phyloP scores from a whole-genome alignment of 1,140 invertebrate genomes.

The Solenopsis invicta region DNA sequence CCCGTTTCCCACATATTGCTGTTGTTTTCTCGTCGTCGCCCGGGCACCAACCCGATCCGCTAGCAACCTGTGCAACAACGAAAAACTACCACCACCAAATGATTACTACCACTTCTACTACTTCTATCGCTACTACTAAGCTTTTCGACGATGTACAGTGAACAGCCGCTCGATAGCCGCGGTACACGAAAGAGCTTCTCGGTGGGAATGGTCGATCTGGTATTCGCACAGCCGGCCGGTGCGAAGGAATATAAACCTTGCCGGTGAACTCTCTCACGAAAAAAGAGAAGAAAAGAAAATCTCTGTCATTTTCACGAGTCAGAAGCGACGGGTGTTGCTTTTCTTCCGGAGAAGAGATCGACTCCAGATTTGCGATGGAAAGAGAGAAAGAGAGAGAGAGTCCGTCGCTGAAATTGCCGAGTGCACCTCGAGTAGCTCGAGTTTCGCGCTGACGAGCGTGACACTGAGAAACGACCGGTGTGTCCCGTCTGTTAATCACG shows the following conservation, averaged over 20 bases:
- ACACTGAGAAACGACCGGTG: neutral
- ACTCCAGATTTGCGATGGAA: neutral
- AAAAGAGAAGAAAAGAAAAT: neutral
- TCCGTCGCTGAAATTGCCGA: neutral
- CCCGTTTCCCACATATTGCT: conserved; percentile 32
- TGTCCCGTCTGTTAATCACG: neutral
- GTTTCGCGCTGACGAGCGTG: neutral
- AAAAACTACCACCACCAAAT: conserved; percentile 42
- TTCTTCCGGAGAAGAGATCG: neutral
- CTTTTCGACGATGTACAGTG: conserved; percentile 34
- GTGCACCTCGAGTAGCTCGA: neutral
- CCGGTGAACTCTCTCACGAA: neutral
- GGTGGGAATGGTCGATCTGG: neutral
- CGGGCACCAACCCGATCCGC: conserved; percentile 63
- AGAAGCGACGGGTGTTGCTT: neutral
- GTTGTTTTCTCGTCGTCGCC: conserved; percentile 72
- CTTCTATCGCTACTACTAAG: conserved; percentile 7
- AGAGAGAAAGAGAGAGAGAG: too few species aligned
- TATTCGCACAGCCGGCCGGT: neutral
- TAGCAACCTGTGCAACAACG: conserved; percentile 62
- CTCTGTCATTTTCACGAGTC: neutral
- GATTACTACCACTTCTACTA: conserved; percentile 13
- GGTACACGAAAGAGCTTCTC: conserved; percentile 29
- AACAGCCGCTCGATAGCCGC: conserved; percentile 31
- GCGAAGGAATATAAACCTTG: neutral